phyloP scores from a whole-genome alignment of 2,888 invertebrate genomes.

The Rhagonycha lutea region DNA sequence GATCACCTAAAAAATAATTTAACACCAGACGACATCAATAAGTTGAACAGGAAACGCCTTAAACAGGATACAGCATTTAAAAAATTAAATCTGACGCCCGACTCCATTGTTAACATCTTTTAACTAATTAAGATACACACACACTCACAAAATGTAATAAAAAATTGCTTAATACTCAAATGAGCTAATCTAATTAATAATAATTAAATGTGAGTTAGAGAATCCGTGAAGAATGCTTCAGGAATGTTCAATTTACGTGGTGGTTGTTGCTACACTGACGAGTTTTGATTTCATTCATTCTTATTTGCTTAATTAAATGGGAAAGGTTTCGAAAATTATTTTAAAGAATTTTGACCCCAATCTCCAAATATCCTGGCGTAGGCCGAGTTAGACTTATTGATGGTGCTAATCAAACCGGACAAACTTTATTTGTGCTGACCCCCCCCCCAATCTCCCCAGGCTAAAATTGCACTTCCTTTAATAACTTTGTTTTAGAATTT shows the following conservation, averaged over 20 bases:
- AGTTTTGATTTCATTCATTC: no score
- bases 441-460: no score
- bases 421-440: no score
- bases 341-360: no score
- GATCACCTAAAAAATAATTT: conserved; percentile 42
- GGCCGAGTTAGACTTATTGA: no score
- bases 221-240: not conserved
- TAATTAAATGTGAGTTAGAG: not conserved
- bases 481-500: no score
- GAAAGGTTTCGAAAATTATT: no score
- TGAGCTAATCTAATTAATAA: not conserved
- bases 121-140: not conserved
- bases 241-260: not conserved
- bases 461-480: no score
- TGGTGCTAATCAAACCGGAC: no score
- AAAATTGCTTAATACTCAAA: not conserved
- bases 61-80: conserved; percentile 45
- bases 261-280: not conserved
- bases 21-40: conserved; percentile 36
- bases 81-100: conserved; percentile 34
- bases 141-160: not conserved
- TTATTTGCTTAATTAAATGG: no score
- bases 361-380: no score
- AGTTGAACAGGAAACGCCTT: conserved; percentile 37
- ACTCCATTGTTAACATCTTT: conserved; percentile 8